Evolutionary conservation across 2,797 vertebrate genomes (phyloP), one percentile per base, ranked within the genome.

Genomic region (Nyctibius grandis): DNA sequence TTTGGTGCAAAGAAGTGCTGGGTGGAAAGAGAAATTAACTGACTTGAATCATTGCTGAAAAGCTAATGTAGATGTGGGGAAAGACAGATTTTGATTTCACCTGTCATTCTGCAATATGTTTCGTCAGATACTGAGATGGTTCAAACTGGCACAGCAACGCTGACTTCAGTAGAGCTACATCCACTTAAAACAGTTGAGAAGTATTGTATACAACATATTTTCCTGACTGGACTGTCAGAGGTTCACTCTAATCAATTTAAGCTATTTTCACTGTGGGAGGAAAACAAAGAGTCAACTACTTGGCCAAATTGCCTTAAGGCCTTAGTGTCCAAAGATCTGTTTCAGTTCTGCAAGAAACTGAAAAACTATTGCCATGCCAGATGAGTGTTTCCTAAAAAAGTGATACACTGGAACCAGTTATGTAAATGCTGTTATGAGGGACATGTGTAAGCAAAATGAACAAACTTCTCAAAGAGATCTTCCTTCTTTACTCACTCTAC

Each of bases 81-180:
- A 80, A 88, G 48, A 57, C 6, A 65, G 45, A 64, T 80, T 89
- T 90, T 91, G 34, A 88, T 85, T 74, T 88, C 76, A 90, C 33
- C 57, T 86, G 33, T 68, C 57, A 31, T 86, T 75, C 56, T 86
- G 84, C 84, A 86, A 48, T 61, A 73, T 74, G 80, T 68, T 91
- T 77, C n/a, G 83, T 72, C 79, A 95, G 82, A 94, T 88, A 90
- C 57, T 25, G 56, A 93, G 69, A 69, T 91, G 40, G 51, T 65
- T 90, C 80, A 54, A 86, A 74, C 33, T 45, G 44, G 47, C 77
- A 73, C 8, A 89, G 42, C 68, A 70, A 76, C 15, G n/a, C 48
- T 64, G 61, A 77, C 42, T 84, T 74, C 56, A 81, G 13, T 10
- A 60, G n/a, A 64, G 22, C 16, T 36, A 77, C 31, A 56, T 45